Evolutionary conservation across 2,797 vertebrate species (phyloP).

Genomic region (Caiman crocodilus): DNA sequence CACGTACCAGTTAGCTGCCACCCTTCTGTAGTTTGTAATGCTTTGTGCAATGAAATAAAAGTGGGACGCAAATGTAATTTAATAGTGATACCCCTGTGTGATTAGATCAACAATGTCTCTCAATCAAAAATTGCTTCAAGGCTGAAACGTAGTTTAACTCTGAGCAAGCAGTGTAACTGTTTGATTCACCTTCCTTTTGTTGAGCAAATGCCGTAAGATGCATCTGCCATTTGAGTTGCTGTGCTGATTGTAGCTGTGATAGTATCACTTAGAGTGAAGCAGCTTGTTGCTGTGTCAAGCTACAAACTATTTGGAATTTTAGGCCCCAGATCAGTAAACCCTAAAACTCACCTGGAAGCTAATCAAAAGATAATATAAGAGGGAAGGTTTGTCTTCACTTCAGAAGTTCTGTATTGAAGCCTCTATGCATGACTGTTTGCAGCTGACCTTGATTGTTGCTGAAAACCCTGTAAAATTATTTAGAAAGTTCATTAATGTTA

Average conservation of each 20-base stretch:
- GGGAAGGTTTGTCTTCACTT: neutral
- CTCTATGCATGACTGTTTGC: neutral
- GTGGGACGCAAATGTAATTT: conserved; percentile 37
- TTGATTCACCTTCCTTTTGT: neutral
- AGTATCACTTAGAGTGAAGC: neutral
- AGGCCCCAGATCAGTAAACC: neutral
- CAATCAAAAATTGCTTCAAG: neutral
- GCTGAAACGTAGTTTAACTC: neutral
- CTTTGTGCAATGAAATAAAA: neutral
- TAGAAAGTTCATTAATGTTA: too few species aligned
- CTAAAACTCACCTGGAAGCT: neutral
- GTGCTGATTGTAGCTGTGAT: rapidly evolving
- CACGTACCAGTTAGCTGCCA: rapidly evolving
- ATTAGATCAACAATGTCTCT: conserved; percentile 46
- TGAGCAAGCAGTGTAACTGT: rapidly evolving
- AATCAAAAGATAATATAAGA: rapidly evolving
- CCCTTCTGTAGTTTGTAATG: neutral
- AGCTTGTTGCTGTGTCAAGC: neutral
- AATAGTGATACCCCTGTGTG: neutral
- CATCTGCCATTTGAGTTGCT: neutral
- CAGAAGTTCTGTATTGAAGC: neutral
- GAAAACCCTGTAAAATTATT: too few species aligned
- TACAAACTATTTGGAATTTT: neutral
- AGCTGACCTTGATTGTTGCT: neutral
- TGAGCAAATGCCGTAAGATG: neutral